A percentile compares a stretch with the other conserved stretches of the same genome.
These are phyloP conservation scores for Mesaphorura yosii DNA, from an alignment of 1,140 invertebrate genomes.

Conservation along the genomic window DNA sequence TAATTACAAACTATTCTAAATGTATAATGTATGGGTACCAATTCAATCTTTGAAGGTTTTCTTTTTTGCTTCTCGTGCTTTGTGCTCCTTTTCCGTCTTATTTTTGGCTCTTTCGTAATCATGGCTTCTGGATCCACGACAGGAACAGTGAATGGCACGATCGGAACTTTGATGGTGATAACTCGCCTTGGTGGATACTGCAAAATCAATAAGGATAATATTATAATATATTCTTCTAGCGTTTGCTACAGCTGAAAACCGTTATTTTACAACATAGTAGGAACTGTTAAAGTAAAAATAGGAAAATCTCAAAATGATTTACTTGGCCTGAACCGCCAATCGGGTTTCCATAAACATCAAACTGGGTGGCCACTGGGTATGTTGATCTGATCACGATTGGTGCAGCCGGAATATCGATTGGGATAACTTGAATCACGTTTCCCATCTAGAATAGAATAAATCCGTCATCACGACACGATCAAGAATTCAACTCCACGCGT, in stretches of 20 bases:
- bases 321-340: not conserved
- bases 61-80: too few species aligned
- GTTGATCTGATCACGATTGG: slow-evolving; percentile 19
- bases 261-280: too few species aligned
- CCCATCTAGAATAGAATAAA: slow-evolving; percentile 38
- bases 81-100: slow-evolving; percentile 1
- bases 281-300: too few species aligned
- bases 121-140: not conserved
- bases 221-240: too few species aligned
- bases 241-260: too few species aligned
- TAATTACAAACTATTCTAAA: too few species aligned
- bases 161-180: slow-evolving; percentile 28
- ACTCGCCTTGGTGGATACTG: slow-evolving; percentile 10
- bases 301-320: not conserved
- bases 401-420: slow-evolving; percentile 34
- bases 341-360: not conserved
- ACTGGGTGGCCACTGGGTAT: not conserved
- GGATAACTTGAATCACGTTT: slow-evolving; percentile 47
- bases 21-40: too few species aligned
- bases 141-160: slow-evolving; percentile 28
- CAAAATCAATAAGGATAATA: too few species aligned
- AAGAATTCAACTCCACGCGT: too few species aligned
- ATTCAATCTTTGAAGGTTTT: too few species aligned
- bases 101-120: not conserved
- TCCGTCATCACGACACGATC: too few species aligned